Evolutionary conservation across 1,140 invertebrate species (phyloP), one percentile per base, ranked within the genome.

Genomic region (Drosophila subpulchrella): DNA sequence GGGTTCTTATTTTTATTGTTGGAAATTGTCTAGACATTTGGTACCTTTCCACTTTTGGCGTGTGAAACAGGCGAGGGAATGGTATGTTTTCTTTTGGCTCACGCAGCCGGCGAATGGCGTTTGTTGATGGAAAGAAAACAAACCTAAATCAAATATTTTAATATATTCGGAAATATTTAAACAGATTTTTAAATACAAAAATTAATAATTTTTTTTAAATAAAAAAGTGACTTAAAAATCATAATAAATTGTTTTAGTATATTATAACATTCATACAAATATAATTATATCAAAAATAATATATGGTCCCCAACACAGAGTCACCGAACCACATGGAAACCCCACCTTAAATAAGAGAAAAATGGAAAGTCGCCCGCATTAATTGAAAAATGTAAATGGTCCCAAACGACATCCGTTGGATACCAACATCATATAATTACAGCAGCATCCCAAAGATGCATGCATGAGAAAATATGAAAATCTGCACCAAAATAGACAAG

Each of bases 291-390:
- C 0, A n/a, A 6, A 6, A 10, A 10, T 15, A 39, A 2, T 55
- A 11, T 57, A 1, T 6, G 27, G 15, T 44, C 4, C 1, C 0
- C 0, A n/a, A 13, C 11, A 2, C n/a, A n/a, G 2, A 13, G n/a
- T 12, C 3, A 6, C 13, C 13, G 2, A 24, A 20, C 12, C 20
- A 36, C 53, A 15, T 12, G 5, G 15, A 1, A 10, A 27, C 34
- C 62, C 47, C 62, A 48, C 62, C 58, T 32, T 32, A 47, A 62
- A 15, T 5, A 11, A 27, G 11, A 17, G 66, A 24, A 66, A 67
- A 46, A 47, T 55, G 48, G 42, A 67, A 57, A 68, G 67, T 68
- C 63, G 50, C 63, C 50, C 63, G 63, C 65, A 71, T 68, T 67
- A 70, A 56, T 68, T 68, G 12, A 39, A 34, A 71, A 68, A 41